These are phyloP conservation scores for Ochropleura plecta DNA, from an alignment of 2,888 invertebrate genomes.

Conservation along the genomic window DNA sequence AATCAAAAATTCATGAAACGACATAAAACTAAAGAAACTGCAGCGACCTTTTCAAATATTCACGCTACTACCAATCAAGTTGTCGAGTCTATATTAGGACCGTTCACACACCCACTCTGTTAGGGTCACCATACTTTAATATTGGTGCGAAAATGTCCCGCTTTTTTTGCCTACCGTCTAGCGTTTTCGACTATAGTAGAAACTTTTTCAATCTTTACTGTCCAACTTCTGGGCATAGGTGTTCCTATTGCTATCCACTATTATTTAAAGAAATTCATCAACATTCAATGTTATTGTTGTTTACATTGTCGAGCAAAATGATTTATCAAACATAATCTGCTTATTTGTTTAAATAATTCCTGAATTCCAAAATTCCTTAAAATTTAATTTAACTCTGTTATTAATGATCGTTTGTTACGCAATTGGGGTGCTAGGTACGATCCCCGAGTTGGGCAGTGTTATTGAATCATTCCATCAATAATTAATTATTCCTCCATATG, in stretches of 20 bases:
- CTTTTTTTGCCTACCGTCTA: not conserved
- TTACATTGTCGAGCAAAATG: not conserved
- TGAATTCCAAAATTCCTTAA: not conserved
- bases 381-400: not conserved
- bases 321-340: not conserved
- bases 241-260: too few relatives aligned
- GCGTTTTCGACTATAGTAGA: not conserved
- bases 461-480: too few relatives aligned
- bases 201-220: too few relatives aligned
- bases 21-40: conserved; percentile 29
- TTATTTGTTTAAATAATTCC: not conserved
- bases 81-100: conserved; percentile 49
- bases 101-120: conserved; percentile 15
- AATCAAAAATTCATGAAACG: conserved; percentile 28
- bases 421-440: not conserved
- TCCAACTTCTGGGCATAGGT: not conserved
- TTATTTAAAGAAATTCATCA: too few relatives aligned
- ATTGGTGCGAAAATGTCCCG: not conserved
- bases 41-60: conserved; percentile 53
- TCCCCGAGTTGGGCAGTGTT: not conserved
- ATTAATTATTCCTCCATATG: too few relatives aligned
- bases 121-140: not conserved
- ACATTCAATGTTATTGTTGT: too few relatives aligned
- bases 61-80: conserved; percentile 40
- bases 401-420: not conserved